Evolutionary conservation across 2,888 invertebrate genomes (phyloP).

Genomic region (Diarsia rubi): DNA sequence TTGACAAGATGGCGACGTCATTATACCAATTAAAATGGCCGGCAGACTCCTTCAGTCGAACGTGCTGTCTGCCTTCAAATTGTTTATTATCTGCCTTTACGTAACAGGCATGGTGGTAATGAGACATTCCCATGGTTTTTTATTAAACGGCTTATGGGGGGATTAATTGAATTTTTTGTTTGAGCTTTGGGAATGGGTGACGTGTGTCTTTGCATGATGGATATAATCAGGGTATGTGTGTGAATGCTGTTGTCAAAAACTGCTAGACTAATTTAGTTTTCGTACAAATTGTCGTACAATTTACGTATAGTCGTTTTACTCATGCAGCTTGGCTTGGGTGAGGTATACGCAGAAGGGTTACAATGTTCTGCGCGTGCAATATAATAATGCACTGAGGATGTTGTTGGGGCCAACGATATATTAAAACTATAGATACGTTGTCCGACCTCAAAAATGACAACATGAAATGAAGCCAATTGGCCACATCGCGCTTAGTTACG

Average conservation of each 20-base stretch:
- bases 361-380: too few relatives aligned
- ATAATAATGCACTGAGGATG: too few relatives aligned
- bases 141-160: constrained; percentile 43
- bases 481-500: too few relatives aligned
- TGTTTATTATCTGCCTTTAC: constrained; percentile 53
- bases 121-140: constrained; percentile 63
- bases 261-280: background rate
- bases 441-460: too few relatives aligned
- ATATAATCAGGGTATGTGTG: background rate
- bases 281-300: too few relatives aligned
- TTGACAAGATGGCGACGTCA: constrained; percentile 47
- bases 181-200: constrained; percentile 14
- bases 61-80: constrained; percentile 62
- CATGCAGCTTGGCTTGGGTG: too few relatives aligned
- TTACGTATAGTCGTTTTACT: too few relatives aligned
- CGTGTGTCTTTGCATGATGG: background rate
- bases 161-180: constrained; percentile 58
- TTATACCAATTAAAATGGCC: constrained; percentile 70
- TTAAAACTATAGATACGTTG: too few relatives aligned
- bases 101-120: constrained; percentile 55
- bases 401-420: too few relatives aligned
- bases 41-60: constrained; percentile 53
- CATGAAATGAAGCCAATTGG: too few relatives aligned
- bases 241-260: background rate
- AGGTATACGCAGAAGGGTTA: too few relatives aligned